Conservation (phyloP, 2,888 invertebrate species). For the Marasmarcha lunaedactyla region DNA sequence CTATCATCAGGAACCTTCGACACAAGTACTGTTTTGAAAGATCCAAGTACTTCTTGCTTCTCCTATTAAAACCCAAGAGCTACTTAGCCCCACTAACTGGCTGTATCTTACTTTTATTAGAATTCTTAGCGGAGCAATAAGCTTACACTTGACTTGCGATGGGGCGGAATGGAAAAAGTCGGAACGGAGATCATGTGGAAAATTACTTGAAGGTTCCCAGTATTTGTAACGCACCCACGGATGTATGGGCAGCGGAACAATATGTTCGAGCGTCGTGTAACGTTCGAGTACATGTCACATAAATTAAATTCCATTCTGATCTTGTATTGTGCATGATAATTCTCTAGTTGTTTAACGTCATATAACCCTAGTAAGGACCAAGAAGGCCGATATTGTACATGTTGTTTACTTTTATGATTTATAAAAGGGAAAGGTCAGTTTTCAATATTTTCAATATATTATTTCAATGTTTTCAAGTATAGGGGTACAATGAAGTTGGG, state of each 20-base stretch:
- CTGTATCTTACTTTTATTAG: constrained; percentile 49
- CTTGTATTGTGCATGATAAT: too few relatives aligned
- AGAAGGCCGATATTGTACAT: too few relatives aligned
- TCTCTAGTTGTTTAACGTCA: too few relatives aligned
- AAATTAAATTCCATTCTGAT: too few relatives aligned
- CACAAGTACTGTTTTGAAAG: not conserved
- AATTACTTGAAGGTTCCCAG: constrained; percentile 48
- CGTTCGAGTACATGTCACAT: too few relatives aligned
- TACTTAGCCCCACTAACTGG: constrained; percentile 21
- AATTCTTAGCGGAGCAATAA: constrained; percentile 49
- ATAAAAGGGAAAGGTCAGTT: too few relatives aligned
- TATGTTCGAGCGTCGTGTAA: constrained; percentile 11
- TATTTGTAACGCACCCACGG: constrained; percentile 19
- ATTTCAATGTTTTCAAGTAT: too few relatives aligned
- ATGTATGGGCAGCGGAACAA: constrained; percentile 20
- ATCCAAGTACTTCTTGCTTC: not conserved
- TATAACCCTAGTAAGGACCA: too few relatives aligned
- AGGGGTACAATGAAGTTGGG: too few relatives aligned
- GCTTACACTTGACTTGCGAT: constrained; percentile 43
- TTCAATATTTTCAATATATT: too few relatives aligned
- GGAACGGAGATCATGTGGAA: constrained; percentile 48
- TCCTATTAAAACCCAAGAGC: constrained; percentile 24
- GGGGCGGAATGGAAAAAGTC: constrained; percentile 31
- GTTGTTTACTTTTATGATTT: too few relatives aligned
- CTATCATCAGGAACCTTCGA: too few relatives aligned